Base-by-base conservation (phyloP, 2,888 invertebrate genomes). In the Xestia sexstrigata region DNA sequence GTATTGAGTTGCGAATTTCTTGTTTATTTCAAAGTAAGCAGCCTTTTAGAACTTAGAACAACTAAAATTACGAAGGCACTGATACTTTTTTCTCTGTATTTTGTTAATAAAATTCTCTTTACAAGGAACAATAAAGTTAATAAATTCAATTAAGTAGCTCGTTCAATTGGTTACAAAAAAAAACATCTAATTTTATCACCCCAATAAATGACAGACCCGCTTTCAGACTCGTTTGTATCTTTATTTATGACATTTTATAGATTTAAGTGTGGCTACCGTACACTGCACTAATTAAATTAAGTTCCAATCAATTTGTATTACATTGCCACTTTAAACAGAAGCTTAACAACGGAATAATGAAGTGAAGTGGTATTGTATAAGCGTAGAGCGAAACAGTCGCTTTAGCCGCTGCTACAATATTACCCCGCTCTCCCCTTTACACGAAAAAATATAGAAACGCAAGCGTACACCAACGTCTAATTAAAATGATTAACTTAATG, bases 401-500 rank as follows among this genome's bases (percentile, higher is more conserved):
- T 39, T 58, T 76, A n/a, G 30, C 70, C 65, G 26, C 47, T 2
- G 74, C 45, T 70, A 72, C 67, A 74, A 70, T 52, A 82, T 83
- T 68, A 84, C 87, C 89, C 87, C 83, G 69, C 62, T 73, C 74
- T 87, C 83, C 83, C 84, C 84, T 86, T 84, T 85, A 88, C 79
- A 86, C 82, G 82, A 87, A 92, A 92, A 91, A 92, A 91, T 90
- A 93, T 89, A 91, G 86, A 92, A 93, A 93, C 91, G 90, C 92
- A 91, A 93, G 91, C 92, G 91, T 94, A 94, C 92, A 94, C 95
- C 94, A 95, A 94, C 91, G 94, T 95, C 95, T 96, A 96, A 97
- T 97, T 97, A 97, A 96, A 97, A 96, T 97, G 95, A 97, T 97
- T 97, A 97, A 97, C 95, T 96, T 97, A 97, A 97, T 96, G 96